phyloP scores from a whole-genome alignment of 1,140 invertebrate species.

The Monochamus saltuarius region DNA sequence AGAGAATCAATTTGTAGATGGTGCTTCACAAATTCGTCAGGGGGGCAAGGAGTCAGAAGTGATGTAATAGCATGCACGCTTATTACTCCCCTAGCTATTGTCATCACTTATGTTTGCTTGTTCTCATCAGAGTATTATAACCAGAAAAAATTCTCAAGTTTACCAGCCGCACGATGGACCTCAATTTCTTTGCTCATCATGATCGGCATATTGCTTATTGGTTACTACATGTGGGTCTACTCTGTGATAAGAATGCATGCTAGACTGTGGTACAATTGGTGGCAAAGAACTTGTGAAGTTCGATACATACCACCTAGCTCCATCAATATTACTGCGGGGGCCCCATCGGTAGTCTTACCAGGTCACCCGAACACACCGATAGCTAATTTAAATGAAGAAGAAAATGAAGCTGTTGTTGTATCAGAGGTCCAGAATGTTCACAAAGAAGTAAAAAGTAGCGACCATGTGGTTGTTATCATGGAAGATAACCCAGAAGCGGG shows the following conservation, averaged over 20 bases:
- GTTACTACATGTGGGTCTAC: constrained; percentile 56
- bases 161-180: constrained; percentile 55
- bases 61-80: constrained; percentile 54
- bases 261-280: constrained; percentile 57
- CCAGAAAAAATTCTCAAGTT: constrained; percentile 52
- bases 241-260: constrained; percentile 54
- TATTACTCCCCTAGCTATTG: constrained; percentile 54
- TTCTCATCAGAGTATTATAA: constrained; percentile 56
- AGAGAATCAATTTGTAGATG: constrained; percentile 46
- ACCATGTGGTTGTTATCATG: constrained; percentile 14
- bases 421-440: constrained; percentile 12
- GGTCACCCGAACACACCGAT: constrained; percentile 23
- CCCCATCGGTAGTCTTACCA: constrained; percentile 10
- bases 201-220: constrained; percentile 54
- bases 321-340: constrained; percentile 12
- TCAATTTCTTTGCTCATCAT: constrained; percentile 53
- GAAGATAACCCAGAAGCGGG: constrained; percentile 7
- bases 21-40: constrained; percentile 37
- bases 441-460: background rate
- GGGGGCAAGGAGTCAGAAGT: constrained; percentile 40
- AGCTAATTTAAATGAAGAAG: constrained; percentile 13
- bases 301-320: constrained; percentile 42
- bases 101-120: constrained; percentile 55
- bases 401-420: constrained; percentile 19
- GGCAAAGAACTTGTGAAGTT: constrained; percentile 56